A percentile compares a stretch with the other conserved stretches of the same genome.
These are phyloP conservation scores for Anseranas semipalmata DNA, from an alignment of 2,113 vertebrate species.

Conservation along the genomic window DNA sequence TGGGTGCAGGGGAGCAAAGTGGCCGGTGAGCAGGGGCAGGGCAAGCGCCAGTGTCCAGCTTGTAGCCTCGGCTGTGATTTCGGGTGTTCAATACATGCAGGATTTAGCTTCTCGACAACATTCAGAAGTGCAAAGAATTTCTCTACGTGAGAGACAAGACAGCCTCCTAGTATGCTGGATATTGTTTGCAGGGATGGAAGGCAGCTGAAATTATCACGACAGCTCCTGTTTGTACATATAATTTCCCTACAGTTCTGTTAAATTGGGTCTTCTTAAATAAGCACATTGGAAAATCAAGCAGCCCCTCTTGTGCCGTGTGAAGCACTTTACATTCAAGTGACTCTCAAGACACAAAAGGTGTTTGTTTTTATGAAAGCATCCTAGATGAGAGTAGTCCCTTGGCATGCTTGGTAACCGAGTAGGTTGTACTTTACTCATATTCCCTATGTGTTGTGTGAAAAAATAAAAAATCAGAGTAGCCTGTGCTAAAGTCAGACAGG, in stretches of 20 bases:
- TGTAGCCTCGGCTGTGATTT: neutral
- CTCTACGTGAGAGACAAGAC: accelerated
- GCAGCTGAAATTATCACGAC: neutral
- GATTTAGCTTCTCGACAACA: neutral
- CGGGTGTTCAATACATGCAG: neutral
- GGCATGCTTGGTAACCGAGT: neutral
- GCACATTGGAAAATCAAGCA: constrained; percentile 5
- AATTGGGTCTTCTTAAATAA: constrained; percentile 25
- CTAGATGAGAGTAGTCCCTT: neutral
- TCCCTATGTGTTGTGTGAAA: neutral
- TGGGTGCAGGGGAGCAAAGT: neutral
- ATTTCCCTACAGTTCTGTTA: neutral
- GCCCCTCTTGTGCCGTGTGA: neutral
- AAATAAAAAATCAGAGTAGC: neutral
- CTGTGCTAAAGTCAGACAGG: neutral
- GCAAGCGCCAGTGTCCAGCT: neutral
- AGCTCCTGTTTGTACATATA: neutral
- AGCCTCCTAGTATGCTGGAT: neutral
- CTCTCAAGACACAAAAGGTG: neutral
- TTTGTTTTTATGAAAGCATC: constrained; percentile 21
- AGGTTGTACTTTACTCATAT: neutral
- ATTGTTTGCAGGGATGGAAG: neutral
- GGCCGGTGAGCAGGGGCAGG: neutral
- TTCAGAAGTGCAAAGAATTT: neutral
- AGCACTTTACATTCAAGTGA: constrained; percentile 4